A percentile compares a stretch with the other conserved stretches of the same genome.
phyloP scores from a whole-genome alignment of 2,888 invertebrate genomes.

The Cryptus viduatorius region DNA sequence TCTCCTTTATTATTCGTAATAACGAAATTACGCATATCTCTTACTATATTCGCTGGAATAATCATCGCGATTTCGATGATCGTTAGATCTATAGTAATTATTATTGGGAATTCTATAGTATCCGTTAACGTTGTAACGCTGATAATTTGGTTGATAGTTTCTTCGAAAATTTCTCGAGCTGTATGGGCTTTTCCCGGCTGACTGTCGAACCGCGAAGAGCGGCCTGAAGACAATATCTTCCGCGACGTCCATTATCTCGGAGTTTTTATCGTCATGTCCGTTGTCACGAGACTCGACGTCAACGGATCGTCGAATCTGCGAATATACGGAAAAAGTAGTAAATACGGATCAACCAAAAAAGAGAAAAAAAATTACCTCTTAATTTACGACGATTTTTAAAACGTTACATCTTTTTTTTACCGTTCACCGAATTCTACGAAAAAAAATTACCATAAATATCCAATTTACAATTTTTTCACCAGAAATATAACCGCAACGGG shows the following conservation, averaged over 20 bases:
- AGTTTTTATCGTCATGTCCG: conserved; percentile 31
- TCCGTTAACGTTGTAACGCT: conserved; percentile 69
- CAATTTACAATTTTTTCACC: too few species aligned
- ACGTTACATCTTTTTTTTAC: background rate
- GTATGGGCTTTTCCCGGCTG: conserved; percentile 65
- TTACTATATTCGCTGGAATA: background rate
- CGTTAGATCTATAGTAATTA: conserved; percentile 26
- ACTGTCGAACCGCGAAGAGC: conserved; percentile 80
- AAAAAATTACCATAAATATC: too few species aligned
- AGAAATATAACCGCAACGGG: too few species aligned
- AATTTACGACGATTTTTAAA: background rate
- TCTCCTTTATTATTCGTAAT: too few species aligned
- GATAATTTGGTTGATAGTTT: conserved; percentile 71
- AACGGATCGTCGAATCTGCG: conserved; percentile 60
- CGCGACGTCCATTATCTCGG: conserved; percentile 78
- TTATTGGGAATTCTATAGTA: conserved; percentile 59
- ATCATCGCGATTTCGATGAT: conserved; percentile 15
- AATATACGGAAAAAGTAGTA: conserved; percentile 34
- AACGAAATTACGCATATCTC: too few species aligned
- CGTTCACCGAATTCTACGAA: too few species aligned
- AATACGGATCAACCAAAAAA: conserved; percentile 1
- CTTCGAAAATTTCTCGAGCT: conserved; percentile 40
- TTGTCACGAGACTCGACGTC: conserved; percentile 34
- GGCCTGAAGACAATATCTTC: conserved; percentile 83
- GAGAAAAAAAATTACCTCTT: background rate